phyloP scores from a whole-genome alignment of 2,888 invertebrate species.

The Bimastos eiseni region DNA sequence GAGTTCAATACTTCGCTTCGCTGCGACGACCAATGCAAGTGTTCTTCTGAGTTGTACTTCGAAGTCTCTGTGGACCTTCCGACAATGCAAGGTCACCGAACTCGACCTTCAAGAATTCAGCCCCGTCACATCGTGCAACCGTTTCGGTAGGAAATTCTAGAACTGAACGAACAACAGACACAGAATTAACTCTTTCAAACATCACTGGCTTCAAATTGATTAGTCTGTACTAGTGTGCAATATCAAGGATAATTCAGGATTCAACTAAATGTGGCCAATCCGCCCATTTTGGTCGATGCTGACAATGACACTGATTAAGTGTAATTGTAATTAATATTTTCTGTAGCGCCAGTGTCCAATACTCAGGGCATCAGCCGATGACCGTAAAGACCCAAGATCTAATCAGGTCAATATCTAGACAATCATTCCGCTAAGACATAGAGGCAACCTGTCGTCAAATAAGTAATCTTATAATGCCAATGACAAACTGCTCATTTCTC shows the following conservation, averaged over 20 bases:
- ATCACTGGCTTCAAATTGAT: not conserved
- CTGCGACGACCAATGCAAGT: not conserved
- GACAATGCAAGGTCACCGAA: not conserved
- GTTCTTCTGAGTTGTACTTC: not conserved
- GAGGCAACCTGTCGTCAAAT: no score
- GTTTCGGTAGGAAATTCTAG: not conserved
- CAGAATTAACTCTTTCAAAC: not conserved
- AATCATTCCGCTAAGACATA: no score
- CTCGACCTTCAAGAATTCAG: not conserved
- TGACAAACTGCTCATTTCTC: no score
- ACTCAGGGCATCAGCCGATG: no score
- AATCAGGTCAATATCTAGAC: no score
- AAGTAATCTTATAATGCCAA: no score
- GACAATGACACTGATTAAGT: not conserved
- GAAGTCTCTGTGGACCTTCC: not conserved
- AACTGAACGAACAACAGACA: not conserved
- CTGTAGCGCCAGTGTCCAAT: no score
- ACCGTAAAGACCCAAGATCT: no score
- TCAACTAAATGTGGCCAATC: not conserved
- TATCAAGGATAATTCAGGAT: not conserved
- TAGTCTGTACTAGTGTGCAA: not conserved
- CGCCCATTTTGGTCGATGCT: not conserved
- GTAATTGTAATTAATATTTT: no score
- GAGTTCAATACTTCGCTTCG: not conserved
- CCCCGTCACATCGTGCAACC: not conserved